phyloP scores from a whole-genome alignment of 2,888 invertebrate species.

The Mythimna impura region DNA sequence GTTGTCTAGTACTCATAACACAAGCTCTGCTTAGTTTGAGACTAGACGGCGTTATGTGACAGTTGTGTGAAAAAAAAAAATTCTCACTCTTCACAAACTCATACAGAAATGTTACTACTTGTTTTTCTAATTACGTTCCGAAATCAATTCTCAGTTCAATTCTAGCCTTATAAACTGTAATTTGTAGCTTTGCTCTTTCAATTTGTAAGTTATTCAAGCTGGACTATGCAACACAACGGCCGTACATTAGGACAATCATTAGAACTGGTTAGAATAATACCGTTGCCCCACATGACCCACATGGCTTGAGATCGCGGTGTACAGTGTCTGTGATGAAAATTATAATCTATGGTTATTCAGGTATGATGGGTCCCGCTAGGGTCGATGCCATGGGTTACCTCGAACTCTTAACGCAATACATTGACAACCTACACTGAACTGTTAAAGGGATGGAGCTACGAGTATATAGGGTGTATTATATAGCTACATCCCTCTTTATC shows the following conservation, averaged over 20 bases:
- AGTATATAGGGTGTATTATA: too few relatives aligned
- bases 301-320: constrained; percentile 29
- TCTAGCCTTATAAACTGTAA: neutral
- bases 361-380: neutral
- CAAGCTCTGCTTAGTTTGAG: too few relatives aligned
- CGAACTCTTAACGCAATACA: too few relatives aligned
- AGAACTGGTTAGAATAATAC: constrained; percentile 67
- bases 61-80: too few relatives aligned
- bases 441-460: too few relatives aligned
- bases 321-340: constrained; percentile 21
- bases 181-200: constrained; percentile 10
- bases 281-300: constrained; percentile 63
- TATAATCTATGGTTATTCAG: neutral
- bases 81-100: neutral
- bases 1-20: too few relatives aligned
- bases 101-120: neutral
- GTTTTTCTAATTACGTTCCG: neutral
- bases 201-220: constrained; percentile 24
- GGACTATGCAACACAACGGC: constrained; percentile 31
- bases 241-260: constrained; percentile 57
- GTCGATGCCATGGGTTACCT: too few relatives aligned
- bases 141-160: neutral
- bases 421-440: too few relatives aligned
- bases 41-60: too few relatives aligned
- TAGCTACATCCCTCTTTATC: too few relatives aligned